Base-by-base conservation (phyloP, 2,113 vertebrate species). In the Asarcornis scutulata region DNA sequence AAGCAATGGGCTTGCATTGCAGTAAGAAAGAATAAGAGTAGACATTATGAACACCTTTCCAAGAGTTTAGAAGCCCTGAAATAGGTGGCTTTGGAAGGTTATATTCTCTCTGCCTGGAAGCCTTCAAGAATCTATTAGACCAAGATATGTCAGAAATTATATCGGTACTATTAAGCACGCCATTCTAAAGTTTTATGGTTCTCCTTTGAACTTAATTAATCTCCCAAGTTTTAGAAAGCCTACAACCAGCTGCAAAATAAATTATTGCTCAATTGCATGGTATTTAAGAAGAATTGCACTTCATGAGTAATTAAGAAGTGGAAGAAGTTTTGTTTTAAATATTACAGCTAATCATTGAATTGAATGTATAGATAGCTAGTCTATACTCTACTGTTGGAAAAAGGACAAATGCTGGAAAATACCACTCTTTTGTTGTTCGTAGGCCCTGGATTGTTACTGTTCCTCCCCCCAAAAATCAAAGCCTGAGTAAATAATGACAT, bases 131-230 rank as follows among this genome's bases (percentile, higher is more conserved):
- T 2, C 25, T 42, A 36, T 42, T 92, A 94, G 86, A 71, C 44
- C 27, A 81, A 91, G 50, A 67, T 59, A 46, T 90, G 59, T 78
- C 83, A 90, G 40, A 86, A 88, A 3, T 38, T 3, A 20, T 91
- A 93, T 46, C 59, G 40, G 46, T 63, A 76, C 78, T 9, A 59
- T 4, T 23, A n/a, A 63, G 14, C 31, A 55, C 67, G 27, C 27
- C 50, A 71, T 91, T 83, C 50, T 46, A 42, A 14, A 71, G 29
- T 78, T 93, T 86, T 78, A 71, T 63, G 63, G 73, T 91, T 86
- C 44, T 91, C 44, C 58, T 97, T 96, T 92, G 75, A 96, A 94
- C 66, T 89, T 52, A 89, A 94, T 89, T 53, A 50, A 60, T 71
- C 26, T 63, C 91, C 56, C 18, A 63, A 66, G 63, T 68, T 89